Conservation (phyloP, 2,888 invertebrate genomes). For the Ametastegia equiseti region DNA sequence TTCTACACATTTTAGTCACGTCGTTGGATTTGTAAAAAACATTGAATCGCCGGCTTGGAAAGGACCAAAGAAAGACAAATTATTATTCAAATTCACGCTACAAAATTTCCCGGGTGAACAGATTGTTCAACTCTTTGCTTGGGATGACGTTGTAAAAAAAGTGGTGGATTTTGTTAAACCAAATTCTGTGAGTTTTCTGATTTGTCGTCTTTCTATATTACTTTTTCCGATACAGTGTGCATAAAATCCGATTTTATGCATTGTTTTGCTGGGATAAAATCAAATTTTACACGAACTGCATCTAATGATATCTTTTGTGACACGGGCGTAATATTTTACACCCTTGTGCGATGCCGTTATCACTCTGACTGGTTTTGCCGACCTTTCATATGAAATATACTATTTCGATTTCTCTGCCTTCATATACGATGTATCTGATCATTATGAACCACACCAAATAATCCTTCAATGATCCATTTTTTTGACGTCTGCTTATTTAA, state of each 20-base stretch:
- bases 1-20: not conserved
- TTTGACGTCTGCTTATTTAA: no score
- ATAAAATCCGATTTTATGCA: no score
- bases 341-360: no score
- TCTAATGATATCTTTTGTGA: not conserved
- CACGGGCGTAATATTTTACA: no score
- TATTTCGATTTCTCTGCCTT: no score
- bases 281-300: not conserved
- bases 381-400: no score
- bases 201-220: no score
- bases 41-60: not conserved
- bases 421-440: no score
- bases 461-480: no score
- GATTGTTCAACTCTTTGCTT: not conserved
- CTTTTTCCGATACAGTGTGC: no score
- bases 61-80: not conserved
- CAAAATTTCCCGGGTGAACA: not conserved
- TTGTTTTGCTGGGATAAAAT: not conserved
- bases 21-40: not conserved
- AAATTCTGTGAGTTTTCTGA: not conserved
- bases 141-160: not conserved
- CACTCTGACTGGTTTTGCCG: no score
- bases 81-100: constrained; percentile 6
- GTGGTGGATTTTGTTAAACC: not conserved
- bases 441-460: no score